Evolutionary conservation across 2,888 invertebrate genomes (phyloP).

Genomic region (Calephelis perditalis): DNA sequence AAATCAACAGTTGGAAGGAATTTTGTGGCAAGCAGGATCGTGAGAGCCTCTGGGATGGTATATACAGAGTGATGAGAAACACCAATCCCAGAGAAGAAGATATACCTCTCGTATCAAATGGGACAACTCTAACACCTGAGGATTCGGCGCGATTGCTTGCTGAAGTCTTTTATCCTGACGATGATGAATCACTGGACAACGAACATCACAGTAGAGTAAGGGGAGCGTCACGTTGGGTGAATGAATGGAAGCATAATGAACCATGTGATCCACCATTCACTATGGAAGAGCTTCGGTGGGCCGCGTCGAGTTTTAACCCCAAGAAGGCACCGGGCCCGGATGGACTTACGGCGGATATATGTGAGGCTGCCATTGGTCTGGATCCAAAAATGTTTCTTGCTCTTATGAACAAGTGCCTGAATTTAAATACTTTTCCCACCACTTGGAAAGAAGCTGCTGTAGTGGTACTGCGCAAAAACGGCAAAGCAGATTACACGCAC

Average conservation of each 20-base stretch:
- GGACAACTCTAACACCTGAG: too few relatives aligned
- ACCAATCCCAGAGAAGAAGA: not conserved
- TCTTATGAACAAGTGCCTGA: not conserved
- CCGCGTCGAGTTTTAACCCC: not conserved
- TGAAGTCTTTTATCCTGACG: too few relatives aligned
- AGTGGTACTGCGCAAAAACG: not conserved
- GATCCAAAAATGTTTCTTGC: not conserved
- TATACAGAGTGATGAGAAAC: too few relatives aligned
- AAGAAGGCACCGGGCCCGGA: not conserved
- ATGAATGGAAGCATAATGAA: not conserved
- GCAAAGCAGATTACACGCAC: not conserved
- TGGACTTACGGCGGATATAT: not conserved
- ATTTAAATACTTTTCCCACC: not conserved
- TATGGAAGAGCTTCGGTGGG: not conserved
- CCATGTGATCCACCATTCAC: not conserved
- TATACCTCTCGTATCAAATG: too few relatives aligned
- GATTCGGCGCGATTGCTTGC: too few relatives aligned
- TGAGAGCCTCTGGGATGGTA: too few relatives aligned
- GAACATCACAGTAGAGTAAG: not conserved
- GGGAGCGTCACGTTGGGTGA: not conserved
- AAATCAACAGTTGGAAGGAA: not conserved
- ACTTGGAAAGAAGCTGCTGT: not conserved
- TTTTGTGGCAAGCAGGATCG: not conserved
- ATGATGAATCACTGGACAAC: not conserved
- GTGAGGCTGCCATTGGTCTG: not conserved